These are phyloP conservation scores for Odocoileus hemionus DNA, from an alignment of 2,113 vertebrate genomes.

Conservation along the genomic window DNA sequence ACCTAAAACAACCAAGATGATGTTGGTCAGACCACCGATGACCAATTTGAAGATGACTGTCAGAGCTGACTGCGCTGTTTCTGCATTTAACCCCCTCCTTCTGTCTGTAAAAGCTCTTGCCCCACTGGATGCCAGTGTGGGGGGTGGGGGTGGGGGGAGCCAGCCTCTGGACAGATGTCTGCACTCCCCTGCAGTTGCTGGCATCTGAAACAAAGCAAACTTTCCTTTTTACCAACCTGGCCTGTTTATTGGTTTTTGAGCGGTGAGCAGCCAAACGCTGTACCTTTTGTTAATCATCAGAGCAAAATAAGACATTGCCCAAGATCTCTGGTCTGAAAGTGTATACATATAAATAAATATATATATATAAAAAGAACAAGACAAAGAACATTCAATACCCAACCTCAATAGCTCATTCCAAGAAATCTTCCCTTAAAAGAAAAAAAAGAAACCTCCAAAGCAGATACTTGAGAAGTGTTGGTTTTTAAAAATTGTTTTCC, in stretches of 20 bases:
- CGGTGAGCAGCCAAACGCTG: neutral
- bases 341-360: neutral
- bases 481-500: conserved; percentile 48
- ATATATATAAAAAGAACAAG: neutral
- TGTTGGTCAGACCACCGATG: neutral
- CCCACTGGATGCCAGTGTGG: neutral
- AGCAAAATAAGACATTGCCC: neutral
- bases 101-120: neutral
- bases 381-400: neutral
- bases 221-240: neutral
- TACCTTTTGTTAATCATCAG: neutral
- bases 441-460: neutral
- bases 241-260: neutral
- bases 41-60: neutral
- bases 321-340: neutral
- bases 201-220: neutral
- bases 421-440: neutral
- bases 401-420: conserved; percentile 3
- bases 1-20: neutral
- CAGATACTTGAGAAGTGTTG: conserved; percentile 26
- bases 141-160: neutral
- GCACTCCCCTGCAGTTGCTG: neutral
- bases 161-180: neutral
- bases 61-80: neutral
- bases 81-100: neutral